Conservation (phyloP, 92 coral and sea anemone genomes). For the Galaxea fascicularis region DNA sequence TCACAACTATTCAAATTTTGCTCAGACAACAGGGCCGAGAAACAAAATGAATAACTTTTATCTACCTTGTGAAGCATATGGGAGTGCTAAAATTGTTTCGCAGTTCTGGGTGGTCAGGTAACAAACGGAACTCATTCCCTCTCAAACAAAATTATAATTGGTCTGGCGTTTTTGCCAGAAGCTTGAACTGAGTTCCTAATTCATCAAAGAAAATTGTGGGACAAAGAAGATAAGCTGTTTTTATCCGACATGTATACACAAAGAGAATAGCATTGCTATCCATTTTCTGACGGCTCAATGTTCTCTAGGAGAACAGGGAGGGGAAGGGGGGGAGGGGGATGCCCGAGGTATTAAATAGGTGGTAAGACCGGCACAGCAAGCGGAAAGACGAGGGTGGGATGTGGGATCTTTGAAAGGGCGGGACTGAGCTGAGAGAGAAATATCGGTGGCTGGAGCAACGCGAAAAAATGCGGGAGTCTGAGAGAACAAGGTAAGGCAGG, state of each 20-base stretch:
- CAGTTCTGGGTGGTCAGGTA: not conserved
- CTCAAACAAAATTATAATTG: not conserved
- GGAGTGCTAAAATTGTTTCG: not conserved
- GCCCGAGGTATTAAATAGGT: too few species aligned
- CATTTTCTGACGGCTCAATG: not conserved
- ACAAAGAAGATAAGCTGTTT: not conserved
- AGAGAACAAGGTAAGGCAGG: too few species aligned
- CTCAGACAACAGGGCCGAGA: not conserved
- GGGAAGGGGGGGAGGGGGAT: too few species aligned
- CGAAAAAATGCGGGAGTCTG: too few species aligned
- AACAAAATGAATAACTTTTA: not conserved
- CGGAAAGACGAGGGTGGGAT: too few species aligned
- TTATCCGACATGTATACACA: conserved; percentile 1
- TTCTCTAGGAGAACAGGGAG: too few species aligned
- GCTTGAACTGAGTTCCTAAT: not conserved
- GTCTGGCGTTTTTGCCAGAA: not conserved
- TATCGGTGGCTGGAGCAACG: too few species aligned
- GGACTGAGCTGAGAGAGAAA: too few species aligned
- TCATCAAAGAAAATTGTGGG: not conserved
- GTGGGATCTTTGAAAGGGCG: too few species aligned
- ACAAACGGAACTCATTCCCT: not conserved
- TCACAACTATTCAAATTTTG: not conserved
- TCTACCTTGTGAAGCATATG: conserved; percentile 5
- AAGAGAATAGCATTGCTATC: not conserved
- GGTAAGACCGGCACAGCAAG: too few species aligned